Conservation (phyloP, 2,797 vertebrate species). For the Lacerta bilineata region DNA sequence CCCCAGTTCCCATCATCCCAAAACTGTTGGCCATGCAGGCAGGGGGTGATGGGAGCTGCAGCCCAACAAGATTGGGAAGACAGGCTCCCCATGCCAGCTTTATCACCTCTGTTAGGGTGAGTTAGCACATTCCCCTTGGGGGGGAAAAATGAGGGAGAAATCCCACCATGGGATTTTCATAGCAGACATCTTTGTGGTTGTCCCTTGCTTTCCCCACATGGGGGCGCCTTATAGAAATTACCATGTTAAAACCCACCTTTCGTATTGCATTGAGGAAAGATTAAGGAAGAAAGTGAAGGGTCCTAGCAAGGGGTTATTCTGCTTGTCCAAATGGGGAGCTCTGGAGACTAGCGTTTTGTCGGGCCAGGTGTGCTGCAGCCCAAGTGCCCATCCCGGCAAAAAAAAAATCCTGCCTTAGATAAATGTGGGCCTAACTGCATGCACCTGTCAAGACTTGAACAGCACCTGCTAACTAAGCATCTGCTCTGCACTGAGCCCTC, state of each 20-base stretch:
- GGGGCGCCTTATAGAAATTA: neutral
- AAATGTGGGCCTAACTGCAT: neutral
- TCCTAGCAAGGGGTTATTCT: no score
- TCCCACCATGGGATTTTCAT: neutral
- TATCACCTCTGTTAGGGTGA: neutral
- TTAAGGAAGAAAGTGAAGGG: neutral
- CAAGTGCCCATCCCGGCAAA: neutral
- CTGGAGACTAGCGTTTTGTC: neutral
- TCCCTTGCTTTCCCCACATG: neutral
- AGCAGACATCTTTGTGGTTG: neutral
- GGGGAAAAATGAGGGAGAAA: neutral
- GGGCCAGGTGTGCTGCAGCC: neutral
- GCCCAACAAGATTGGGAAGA: neutral
- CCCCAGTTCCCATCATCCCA: neutral
- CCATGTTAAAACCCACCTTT: neutral
- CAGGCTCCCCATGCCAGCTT: neutral
- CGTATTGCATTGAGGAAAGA: neutral
- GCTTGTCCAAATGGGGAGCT: neutral
- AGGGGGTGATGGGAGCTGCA: no score
- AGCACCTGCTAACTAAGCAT: neutral
- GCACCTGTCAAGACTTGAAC: neutral
- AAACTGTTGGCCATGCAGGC: neutral
- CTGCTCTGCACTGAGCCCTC: slow-evolving; percentile 31
- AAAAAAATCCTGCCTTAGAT: neutral
- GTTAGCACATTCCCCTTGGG: no score